Evolutionary conservation across 2,113 vertebrate genomes (phyloP), one percentile per base, ranked within the genome.

Genomic region (Ptilorrhoa leucosticta): DNA sequence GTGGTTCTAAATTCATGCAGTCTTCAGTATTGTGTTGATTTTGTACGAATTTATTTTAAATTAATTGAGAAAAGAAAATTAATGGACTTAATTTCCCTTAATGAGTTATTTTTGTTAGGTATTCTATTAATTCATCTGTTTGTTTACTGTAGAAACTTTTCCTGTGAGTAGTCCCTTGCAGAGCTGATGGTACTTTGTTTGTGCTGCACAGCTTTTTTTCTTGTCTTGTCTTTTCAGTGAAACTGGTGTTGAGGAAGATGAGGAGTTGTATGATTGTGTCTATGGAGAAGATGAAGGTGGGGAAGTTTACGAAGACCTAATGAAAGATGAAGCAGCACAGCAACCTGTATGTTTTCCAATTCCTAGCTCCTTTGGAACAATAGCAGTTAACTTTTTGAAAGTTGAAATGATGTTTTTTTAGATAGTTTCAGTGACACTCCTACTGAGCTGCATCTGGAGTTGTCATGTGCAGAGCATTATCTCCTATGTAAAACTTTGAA

Each of bases 291-390:
- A 99, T 58, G 99, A 99, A 76, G 99, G 99, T 4, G 99, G 99
- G 6, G 99, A 99, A 93, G 99, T 99, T 80, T 99, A 99, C 19
- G 99, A 99, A 97, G 99, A 99, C 96, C 92, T 99, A 44, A 99
- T 99, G 99, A 99, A 99, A 97, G 98, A 99, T 3, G 99, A 99
- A 96, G 98, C 98, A 64, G 95, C 98, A 7, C 98, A 98, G 54
- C 98, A 98, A 35, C 98, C 98, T 65, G 99, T 99, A 98, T 1
- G 97, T 78, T 88, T 92, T 77, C 21, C 10, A 11, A 3, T 93
- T 84, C 68, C 51, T 83, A 30, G 23, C 6, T 31, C 8, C 31
- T 81, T 82, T 85, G 1, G 4, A 68, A 13, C 13, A 57, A 12
- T 12, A 61, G 4, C 20, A 42, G 20, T 83, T 76, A 40, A 23